Evolutionary conservation across 2,113 vertebrate genomes (phyloP).

Genomic region (Pedionomus torquatus): DNA sequence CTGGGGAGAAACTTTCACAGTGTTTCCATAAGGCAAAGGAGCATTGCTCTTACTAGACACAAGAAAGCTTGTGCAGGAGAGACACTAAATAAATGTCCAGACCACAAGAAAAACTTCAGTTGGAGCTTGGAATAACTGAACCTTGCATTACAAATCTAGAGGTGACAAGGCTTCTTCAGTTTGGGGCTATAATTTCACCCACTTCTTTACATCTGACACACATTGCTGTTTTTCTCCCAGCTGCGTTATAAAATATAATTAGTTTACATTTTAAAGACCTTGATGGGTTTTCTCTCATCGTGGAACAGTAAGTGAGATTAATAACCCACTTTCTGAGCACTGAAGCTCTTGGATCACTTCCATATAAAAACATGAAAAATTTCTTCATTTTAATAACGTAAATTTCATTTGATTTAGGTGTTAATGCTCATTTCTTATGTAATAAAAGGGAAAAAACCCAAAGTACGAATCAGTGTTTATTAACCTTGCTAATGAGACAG

Average conservation of each 20-base stretch:
- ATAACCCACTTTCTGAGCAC: background rate
- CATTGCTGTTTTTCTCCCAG: background rate
- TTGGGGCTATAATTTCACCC: background rate
- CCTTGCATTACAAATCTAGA: background rate
- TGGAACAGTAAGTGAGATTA: slow-evolving; percentile 18
- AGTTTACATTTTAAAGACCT: slow-evolving; percentile 43
- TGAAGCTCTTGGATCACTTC: slow-evolving; percentile 7
- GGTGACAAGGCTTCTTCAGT: background rate
- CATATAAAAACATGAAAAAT: background rate
- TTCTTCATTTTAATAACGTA: background rate
- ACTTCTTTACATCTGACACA: background rate
- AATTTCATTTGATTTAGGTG: slow-evolving; percentile 39
- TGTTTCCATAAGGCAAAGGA: background rate
- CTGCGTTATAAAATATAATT: background rate
- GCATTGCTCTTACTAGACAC: background rate
- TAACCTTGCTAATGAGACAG: slow-evolving; percentile 33
- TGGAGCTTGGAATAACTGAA: background rate
- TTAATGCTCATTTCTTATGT: background rate
- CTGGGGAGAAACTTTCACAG: background rate
- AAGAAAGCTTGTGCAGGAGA: background rate
- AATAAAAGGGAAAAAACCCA: background rate
- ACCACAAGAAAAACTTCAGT: background rate
- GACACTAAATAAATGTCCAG: background rate
- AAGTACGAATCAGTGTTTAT: background rate
- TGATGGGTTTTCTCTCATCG: background rate